Evolutionary conservation across 2,797 vertebrate species (phyloP).

Genomic region (Microhierax caerulescens): DNA sequence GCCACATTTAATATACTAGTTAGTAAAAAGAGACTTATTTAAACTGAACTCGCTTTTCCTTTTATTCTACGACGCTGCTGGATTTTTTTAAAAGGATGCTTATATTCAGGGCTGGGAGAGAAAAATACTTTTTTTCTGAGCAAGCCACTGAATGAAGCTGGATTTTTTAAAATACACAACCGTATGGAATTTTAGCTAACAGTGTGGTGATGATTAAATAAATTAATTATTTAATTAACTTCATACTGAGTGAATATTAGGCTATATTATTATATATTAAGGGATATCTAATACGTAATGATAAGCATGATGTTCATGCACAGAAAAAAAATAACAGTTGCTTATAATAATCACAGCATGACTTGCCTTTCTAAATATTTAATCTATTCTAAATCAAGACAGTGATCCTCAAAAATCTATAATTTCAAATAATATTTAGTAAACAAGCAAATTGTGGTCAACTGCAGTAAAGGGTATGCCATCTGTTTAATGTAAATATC

Average conservation of each 20-base stretch:
- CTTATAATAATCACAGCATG: conserved; percentile 65
- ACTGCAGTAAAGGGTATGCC: conserved; percentile 72
- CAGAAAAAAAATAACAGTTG: conserved; percentile 55
- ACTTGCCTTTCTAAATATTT: conserved; percentile 64
- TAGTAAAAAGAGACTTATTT: conserved; percentile 64
- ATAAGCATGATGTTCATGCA: conserved; percentile 6
- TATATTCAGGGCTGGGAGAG: conserved; percentile 8
- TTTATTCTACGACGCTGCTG: neutral
- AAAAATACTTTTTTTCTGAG: conserved; percentile 9
- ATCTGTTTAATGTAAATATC: conserved; percentile 75
- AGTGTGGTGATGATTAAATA: conserved; percentile 7
- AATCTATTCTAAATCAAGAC: conserved; percentile 62
- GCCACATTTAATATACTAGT: conserved; percentile 72
- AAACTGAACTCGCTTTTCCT: conserved; percentile 61
- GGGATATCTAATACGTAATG: conserved; percentile 16
- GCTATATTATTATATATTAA: conserved; percentile 15
- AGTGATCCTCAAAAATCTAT: conserved; percentile 74
- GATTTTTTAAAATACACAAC: neutral
- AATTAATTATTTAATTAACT: conserved; percentile 69
- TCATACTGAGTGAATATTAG: conserved; percentile 23
- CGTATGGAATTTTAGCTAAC: conserved; percentile 30
- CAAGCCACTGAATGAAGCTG: neutral
- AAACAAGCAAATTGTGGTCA: conserved; percentile 79
- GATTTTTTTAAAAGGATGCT: neutral
- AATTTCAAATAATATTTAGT: conserved; percentile 76